Evolutionary conservation across 2,113 vertebrate species (phyloP), one percentile per base, ranked within the genome.

Genomic region (Ciconia boyciana): DNA sequence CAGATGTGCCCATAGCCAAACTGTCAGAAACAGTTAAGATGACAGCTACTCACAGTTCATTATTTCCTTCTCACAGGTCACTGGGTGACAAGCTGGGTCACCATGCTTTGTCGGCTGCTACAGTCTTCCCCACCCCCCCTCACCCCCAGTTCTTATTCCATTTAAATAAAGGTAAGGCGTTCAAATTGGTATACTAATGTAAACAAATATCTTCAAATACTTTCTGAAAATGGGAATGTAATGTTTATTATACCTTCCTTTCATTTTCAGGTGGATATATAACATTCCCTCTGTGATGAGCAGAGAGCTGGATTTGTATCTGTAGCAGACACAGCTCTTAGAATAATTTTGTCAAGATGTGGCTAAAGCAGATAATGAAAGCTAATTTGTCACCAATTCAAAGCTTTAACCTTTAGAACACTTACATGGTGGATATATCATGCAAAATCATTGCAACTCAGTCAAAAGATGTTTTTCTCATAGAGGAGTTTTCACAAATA

Each of bases 41-140:
- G 99, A 99, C 98, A 99, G 98, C 98, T 98, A 99, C 99, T 99
- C 99, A 99, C 99, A 99, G 99, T 99, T 99, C 99, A 99, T 99
- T 99, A 99, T 99, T 99, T 99, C 99, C 99, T 98, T 99, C 99
- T 99, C 99, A 99, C 99, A 99, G 99, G 99, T 99, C 99, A 99
- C 98, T 98, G 99, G 99, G 98, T 98, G 99, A 99, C 99, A 99
- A 98, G 99, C 99, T 98, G 98, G 99, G 99, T 99, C 99, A 99
- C 98, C 97, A 94, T 98, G 98, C 99, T 99, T 98, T 98, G 98
- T 98, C 93, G 98, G 97, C 98, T 98, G 98, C 97, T 98, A 91
- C 98, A 97, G 96, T 98, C 97, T 95, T 96, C 97, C 97, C 97
- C 92, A 90, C 54, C 86, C 52, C 83, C 85, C 82, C 86, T 6